Conservation (phyloP, 2,888 invertebrate genomes). For the Sicus ferrugineus region DNA sequence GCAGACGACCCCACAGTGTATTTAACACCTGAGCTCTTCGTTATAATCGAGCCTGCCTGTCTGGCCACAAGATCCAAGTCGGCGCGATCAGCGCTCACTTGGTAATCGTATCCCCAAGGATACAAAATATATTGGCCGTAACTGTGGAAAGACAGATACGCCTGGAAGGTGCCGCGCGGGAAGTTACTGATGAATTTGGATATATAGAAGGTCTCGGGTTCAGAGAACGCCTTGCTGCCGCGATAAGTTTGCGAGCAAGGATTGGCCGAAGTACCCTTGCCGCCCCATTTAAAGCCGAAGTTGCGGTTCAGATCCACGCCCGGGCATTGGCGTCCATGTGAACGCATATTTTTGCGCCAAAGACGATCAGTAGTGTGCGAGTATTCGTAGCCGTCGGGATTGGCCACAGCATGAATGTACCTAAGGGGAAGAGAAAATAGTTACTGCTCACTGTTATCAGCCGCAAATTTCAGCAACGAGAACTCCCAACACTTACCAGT, state of each 20-base stretch:
- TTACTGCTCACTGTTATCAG: neutral
- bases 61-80: slow-evolving; percentile 77
- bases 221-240: slow-evolving; percentile 82
- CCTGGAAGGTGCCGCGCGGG: slow-evolving; percentile 70
- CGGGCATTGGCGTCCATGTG: slow-evolving; percentile 70
- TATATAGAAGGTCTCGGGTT: slow-evolving; percentile 82
- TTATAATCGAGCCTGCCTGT: slow-evolving; percentile 69
- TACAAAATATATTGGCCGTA: slow-evolving; percentile 86
- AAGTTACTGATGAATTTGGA: slow-evolving; percentile 67
- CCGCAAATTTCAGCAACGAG: neutral
- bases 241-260: slow-evolving; percentile 85
- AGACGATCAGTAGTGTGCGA: slow-evolving; percentile 81
- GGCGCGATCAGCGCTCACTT: slow-evolving; percentile 74
- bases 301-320: slow-evolving; percentile 88
- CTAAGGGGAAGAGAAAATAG: slow-evolving; percentile 52
- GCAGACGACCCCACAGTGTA: slow-evolving; percentile 83
- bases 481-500: slow-evolving; percentile 69
- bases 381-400: slow-evolving; percentile 90
- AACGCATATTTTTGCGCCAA: slow-evolving; percentile 80
- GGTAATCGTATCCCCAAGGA: slow-evolving; percentile 85
- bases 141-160: slow-evolving; percentile 82
- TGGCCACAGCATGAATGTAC: slow-evolving; percentile 78
- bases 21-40: slow-evolving; percentile 64
- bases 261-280: slow-evolving; percentile 82
- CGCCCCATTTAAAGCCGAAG: slow-evolving; percentile 89